phyloP scores from a whole-genome alignment of 2,113 vertebrate species.

The Lathamus discolor region DNA sequence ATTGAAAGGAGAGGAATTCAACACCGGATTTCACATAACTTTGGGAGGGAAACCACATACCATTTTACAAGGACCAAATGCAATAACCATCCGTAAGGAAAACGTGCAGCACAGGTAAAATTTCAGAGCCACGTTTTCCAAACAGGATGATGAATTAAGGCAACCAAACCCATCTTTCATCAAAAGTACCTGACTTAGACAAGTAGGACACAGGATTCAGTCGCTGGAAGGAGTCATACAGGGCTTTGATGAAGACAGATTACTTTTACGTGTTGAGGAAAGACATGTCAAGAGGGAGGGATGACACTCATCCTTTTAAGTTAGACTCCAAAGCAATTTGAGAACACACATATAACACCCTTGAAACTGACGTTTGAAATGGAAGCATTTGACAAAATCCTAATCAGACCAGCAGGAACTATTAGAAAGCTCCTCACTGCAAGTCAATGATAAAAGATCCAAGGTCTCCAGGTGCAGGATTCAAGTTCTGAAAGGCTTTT shows the following conservation, averaged over 20 bases:
- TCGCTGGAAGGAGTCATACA: background rate
- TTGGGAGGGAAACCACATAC: background rate
- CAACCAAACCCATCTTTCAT: background rate
- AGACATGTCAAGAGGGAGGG: fast-evolving
- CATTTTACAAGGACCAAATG: background rate
- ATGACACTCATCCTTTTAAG: background rate
- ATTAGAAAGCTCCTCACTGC: background rate
- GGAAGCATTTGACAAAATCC: background rate
- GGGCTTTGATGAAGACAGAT: background rate
- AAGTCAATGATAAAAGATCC: background rate
- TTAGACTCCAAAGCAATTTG: background rate
- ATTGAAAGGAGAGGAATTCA: background rate
- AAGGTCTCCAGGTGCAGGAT: background rate
- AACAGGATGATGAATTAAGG: background rate
- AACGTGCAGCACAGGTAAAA: background rate
- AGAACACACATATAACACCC: background rate
- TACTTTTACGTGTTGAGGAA: background rate
- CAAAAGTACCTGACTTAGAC: background rate
- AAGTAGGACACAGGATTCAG: background rate
- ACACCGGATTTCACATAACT: background rate
- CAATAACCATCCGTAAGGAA: background rate
- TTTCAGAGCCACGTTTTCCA: background rate
- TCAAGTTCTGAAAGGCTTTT: conserved; percentile 5
- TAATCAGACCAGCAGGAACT: background rate
- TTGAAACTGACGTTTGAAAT: background rate